Evolutionary conservation across 2,888 invertebrate genomes (phyloP).

Genomic region (Smittia aterrima): DNA sequence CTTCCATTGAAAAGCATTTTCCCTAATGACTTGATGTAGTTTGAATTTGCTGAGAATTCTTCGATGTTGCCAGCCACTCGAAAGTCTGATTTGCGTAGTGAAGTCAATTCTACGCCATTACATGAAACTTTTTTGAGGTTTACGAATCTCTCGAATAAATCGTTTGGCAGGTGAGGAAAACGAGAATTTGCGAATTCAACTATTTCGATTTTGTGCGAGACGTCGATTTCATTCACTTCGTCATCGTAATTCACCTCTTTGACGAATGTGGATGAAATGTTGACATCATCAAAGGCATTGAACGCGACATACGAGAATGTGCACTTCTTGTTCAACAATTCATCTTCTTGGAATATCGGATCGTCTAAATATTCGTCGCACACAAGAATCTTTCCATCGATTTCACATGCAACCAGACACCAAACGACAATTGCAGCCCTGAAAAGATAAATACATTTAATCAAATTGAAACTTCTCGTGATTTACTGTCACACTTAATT

Average conservation of each 20-base stretch:
- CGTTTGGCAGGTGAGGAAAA: not conserved
- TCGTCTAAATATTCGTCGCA: constrained; percentile 8
- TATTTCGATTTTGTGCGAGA: not conserved
- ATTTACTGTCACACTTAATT: too few species aligned
- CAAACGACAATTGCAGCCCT: not conserved
- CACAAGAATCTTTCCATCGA: not conserved
- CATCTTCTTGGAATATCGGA: not conserved
- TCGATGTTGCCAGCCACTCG: not conserved
- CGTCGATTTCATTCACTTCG: constrained; percentile 3
- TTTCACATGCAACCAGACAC: not conserved
- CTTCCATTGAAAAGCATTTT: not conserved
- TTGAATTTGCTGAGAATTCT: constrained; percentile 18
- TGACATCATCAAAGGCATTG: not conserved
- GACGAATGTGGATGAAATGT: not conserved
- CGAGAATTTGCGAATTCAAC: constrained; percentile 16
- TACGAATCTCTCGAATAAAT: not conserved
- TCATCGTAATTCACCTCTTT: constrained; percentile 1
- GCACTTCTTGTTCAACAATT: constrained; percentile 7
- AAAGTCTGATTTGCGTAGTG: constrained; percentile 6
- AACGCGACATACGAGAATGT: constrained; percentile 23
- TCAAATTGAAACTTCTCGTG: too few species aligned
- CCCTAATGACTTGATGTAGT: constrained; percentile 11
- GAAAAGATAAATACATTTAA: not conserved
- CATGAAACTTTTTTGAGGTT: constrained; percentile 9
- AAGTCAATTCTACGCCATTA: constrained; percentile 8